Evolutionary conservation across 1,140 invertebrate species (phyloP).

Genomic region (Anastatus disparis): DNA sequence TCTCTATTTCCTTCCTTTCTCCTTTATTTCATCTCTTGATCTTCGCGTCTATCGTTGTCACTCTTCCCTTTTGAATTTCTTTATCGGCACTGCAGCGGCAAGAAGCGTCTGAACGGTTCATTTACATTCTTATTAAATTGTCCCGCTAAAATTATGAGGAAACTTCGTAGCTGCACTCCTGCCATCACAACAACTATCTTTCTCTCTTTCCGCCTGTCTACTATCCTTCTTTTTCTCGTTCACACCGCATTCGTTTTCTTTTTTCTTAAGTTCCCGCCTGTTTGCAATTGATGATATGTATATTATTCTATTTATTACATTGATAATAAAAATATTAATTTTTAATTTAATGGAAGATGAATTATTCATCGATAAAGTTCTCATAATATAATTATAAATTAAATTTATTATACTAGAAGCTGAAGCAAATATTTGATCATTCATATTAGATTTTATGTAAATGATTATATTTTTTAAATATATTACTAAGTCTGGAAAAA

Average conservation of each 20-base stretch:
- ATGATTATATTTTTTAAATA: too few relatives aligned
- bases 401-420: too few relatives aligned
- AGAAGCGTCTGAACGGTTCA: conserved; percentile 12
- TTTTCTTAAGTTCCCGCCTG: background rate
- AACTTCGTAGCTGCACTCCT: background rate
- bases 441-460: too few relatives aligned
- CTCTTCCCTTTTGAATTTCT: background rate
- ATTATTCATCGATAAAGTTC: too few relatives aligned
- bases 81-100: conserved; percentile 7
- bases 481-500: too few relatives aligned
- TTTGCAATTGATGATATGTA: too few relatives aligned
- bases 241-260: background rate
- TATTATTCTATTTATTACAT: conserved; percentile 7
- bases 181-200: background rate
- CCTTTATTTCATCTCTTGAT: background rate
- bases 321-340: too few relatives aligned
- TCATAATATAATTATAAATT: too few relatives aligned
- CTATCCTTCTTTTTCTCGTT: background rate
- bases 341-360: too few relatives aligned
- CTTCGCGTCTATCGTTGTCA: background rate
- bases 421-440: too few relatives aligned
- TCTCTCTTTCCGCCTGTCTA: background rate
- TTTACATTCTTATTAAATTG: conserved; percentile 42
- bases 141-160: conserved; percentile 29
- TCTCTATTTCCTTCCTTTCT: background rate